Conservation (phyloP, 2,888 invertebrate genomes). For the Lasioglossum villosulum region DNA sequence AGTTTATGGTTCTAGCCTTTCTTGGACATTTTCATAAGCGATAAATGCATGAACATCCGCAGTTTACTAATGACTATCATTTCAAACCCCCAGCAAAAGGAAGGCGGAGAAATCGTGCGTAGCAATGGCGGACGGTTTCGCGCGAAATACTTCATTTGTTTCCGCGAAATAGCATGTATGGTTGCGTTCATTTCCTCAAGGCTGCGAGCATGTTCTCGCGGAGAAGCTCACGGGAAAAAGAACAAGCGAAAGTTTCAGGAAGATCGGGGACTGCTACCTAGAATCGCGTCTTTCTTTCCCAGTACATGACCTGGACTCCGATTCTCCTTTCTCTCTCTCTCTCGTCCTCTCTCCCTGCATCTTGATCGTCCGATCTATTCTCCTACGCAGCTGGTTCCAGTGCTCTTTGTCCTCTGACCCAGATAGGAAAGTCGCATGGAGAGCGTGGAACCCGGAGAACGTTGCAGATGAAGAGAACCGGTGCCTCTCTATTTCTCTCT, state of each 20-base stretch:
- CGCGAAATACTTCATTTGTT: neutral
- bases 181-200: slow-evolving; percentile 22
- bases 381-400: slow-evolving; percentile 63
- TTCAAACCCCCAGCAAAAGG: neutral
- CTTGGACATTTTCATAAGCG: too few species aligned
- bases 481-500: neutral
- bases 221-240: slow-evolving; percentile 21
- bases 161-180: neutral
- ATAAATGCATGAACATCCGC: too few species aligned
- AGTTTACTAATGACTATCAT: neutral
- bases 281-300: slow-evolving; percentile 51
- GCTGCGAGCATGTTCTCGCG: slow-evolving; percentile 1
- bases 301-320: slow-evolving; percentile 31
- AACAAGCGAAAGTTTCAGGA: slow-evolving; percentile 46
- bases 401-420: slow-evolving; percentile 75
- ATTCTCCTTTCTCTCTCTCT: neutral
- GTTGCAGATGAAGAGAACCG: slow-evolving; percentile 1
- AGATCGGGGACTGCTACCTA: slow-evolving; percentile 33
- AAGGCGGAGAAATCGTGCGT: neutral
- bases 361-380: slow-evolving; percentile 41
- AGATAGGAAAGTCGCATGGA: slow-evolving; percentile 67
- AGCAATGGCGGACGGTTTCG: neutral
- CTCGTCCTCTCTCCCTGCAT: neutral
- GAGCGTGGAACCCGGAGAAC: slow-evolving; percentile 19
- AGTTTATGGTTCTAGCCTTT: too few species aligned